Evolutionary conservation across 2,797 vertebrate genomes (phyloP), one percentile per base, ranked within the genome.

Genomic region (Sarcoramphus papa): DNA sequence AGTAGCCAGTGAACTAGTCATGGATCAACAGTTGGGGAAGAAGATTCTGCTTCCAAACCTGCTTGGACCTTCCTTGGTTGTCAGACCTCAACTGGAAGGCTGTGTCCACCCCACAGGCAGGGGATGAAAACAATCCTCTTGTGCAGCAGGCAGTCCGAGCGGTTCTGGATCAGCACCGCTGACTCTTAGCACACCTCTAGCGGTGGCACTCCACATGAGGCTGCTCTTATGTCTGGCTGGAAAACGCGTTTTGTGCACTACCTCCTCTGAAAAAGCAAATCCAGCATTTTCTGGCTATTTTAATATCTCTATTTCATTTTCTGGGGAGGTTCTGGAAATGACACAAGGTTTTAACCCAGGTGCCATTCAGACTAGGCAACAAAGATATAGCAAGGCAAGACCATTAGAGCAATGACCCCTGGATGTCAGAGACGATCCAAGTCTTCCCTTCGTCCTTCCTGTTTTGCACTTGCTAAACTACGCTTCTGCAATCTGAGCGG

Each of bases 161-260:
- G 1, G 63, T 11, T 53, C 53, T 72, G 77, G 17, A 9, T 57
- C 47, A 45, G 51, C 50, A 30, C 22, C 3, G 12, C 0, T 19
- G 37, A 16, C 40, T 64, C 33, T 22, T 6, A 25, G 45, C 35
- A 35, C 25, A n/a, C 7, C 27, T 27, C 51, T 40, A 7, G 59
- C 3, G 3, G 56, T 43, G 57, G 12, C 37, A 7, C 8, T 84
- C 16, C 10, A 0, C n/a, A 5, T 13, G n/a, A 77, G 60, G 7
- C 48, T 1, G 0, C 30, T 51, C 41, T 68, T 41, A 22, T 0
- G 0, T 45, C 27, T 76, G 64, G 1, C n/a, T 85, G 50, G 14
- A 37, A 87, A 84, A 43, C 2, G 1, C 0, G 0, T 56, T 54
- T 63, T 41, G 33, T 64, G 56, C 19, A 21, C 27, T 78, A 3